phyloP scores from a whole-genome alignment of 2,113 vertebrate genomes.

The Cyprichromis sp. region DNA sequence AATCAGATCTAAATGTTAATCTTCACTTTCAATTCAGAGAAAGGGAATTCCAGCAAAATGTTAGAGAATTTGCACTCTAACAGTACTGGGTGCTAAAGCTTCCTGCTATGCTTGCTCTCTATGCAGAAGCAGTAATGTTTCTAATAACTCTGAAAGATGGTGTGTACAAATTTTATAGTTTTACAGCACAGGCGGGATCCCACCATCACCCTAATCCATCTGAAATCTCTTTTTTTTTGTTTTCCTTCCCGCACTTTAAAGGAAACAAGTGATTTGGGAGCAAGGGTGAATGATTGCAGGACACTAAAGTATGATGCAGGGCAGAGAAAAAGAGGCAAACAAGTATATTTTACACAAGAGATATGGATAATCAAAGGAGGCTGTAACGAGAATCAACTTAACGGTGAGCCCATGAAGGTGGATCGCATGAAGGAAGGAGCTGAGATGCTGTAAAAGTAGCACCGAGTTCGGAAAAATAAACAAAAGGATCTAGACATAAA shows the following conservation, averaged over 20 bases:
- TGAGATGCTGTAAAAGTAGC: conserved; percentile 5
- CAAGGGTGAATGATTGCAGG: neutral
- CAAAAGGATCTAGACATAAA: neutral
- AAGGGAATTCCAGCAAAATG: neutral
- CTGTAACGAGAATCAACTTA: neutral
- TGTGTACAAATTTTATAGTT: neutral
- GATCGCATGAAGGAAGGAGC: neutral
- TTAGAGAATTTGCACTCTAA: neutral
- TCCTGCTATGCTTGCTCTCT: neutral
- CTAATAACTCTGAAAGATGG: neutral
- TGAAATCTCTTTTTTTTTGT: neutral
- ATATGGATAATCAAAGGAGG: conserved; percentile 4
- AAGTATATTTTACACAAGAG: conserved; percentile 2
- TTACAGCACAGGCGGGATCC: neutral
- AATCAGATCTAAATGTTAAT: neutral
- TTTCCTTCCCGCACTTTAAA: neutral
- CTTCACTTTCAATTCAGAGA: neutral
- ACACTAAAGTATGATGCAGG: neutral
- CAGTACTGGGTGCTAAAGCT: neutral
- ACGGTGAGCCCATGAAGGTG: conserved; percentile 1
- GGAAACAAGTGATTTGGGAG: conserved; percentile 8
- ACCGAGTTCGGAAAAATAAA: neutral
- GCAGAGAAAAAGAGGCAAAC: neutral
- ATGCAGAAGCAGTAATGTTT: neutral
- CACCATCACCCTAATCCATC: neutral